Evolutionary conservation across 2,888 invertebrate species (phyloP), one percentile per base, ranked within the genome.

Genomic region (Hydroisotoma schaefferi): DNA sequence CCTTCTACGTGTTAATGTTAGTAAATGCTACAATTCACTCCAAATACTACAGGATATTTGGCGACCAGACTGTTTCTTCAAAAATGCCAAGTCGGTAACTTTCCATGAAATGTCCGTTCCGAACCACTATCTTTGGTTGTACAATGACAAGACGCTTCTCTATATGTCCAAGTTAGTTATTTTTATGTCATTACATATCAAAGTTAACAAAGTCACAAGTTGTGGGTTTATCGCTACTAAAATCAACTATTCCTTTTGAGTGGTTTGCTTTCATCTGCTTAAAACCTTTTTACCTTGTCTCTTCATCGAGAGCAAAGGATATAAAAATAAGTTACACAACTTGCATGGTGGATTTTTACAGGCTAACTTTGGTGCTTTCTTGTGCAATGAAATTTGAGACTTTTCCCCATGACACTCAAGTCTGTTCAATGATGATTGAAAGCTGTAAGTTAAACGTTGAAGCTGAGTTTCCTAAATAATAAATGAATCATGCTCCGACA

Each of bases 71-170:
- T 90, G 91, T 76, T 93, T 93, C 79, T 92, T 93, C 78, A 92
- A 92, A 79, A 93, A 92, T 76, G 92, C 92, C 20, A 93, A 93
- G 78, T 90, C 90, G 75, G 92, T 85, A 40, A 91, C 91, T 18
- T 92, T 93, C 75, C 93, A 93, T 73, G 91, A 92, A 79, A 92
- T 93, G 90, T 91, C 90, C 76, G 91, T 93, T 76, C 92, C 93
- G 0, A 93, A 93, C 76, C 92, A 93, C 77, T 93, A 93, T 76
- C 80, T 93, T 12, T 92, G 92, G 90, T 77, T 93, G 62, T 92
- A 92, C 74, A 90, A 91, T 74, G 92, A 93, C 76, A 93, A 93
- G 78, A 91, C 90, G 0, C 79, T 93, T 65, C 84, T 93, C 27
- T 93, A 93, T 76, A 93, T 92, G 91, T 90, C 91, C 38, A 92